Evolutionary conservation across 2,888 invertebrate genomes (phyloP).

Genomic region (Machimus rusticus): DNA sequence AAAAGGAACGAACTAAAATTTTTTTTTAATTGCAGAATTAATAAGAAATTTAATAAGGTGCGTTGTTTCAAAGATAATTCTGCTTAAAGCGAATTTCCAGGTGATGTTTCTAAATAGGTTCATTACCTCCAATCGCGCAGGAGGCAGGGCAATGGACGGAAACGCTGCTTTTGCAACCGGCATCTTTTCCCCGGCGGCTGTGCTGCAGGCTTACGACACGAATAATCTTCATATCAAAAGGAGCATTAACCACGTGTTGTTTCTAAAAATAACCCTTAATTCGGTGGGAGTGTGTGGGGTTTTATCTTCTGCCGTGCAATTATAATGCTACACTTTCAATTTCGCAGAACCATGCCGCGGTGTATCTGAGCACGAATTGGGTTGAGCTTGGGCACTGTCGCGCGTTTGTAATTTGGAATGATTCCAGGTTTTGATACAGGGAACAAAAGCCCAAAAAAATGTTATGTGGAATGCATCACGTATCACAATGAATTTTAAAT

Average conservation of each 20-base stretch:
- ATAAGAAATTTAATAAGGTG: not conserved
- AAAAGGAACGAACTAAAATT: not conserved
- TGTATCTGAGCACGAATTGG: conserved; percentile 2
- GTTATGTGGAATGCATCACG: not conserved
- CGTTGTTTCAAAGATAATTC: not conserved
- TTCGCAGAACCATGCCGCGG: not conserved
- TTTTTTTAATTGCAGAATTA: not conserved
- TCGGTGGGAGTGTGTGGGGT: not conserved
- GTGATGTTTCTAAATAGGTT: not conserved
- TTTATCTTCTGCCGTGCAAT: not conserved
- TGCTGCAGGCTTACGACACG: not conserved
- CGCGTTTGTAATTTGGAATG: not conserved
- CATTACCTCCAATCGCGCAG: not conserved
- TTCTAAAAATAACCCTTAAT: not conserved
- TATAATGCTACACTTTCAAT: not conserved
- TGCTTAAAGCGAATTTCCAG: not conserved
- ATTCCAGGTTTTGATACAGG: not conserved
- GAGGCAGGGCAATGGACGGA: not conserved
- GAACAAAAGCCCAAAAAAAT: not conserved
- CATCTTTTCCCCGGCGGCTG: not conserved
- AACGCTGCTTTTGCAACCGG: not conserved
- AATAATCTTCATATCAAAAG: not conserved
- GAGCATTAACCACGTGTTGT: not conserved
- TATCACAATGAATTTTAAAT: not conserved
- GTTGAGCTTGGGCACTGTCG: not conserved